A percentile compares a stretch with the other conserved stretches of the same genome.
Evolutionary conservation across 2,888 invertebrate species (phyloP).

Genomic region (Erebia epiphron): DNA sequence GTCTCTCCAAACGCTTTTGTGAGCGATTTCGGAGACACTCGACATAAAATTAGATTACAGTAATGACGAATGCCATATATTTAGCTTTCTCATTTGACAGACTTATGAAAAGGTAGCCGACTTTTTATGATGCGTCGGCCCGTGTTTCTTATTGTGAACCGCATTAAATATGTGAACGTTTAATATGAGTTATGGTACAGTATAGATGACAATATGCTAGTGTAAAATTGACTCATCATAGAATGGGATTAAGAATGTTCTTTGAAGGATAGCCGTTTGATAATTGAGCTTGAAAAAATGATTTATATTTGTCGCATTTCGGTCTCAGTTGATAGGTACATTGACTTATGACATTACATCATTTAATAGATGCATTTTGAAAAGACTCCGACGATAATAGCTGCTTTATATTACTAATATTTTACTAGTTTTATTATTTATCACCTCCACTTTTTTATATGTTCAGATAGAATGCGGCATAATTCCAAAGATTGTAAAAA

Average conservation of each 20-base stretch:
- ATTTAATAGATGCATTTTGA: not conserved
- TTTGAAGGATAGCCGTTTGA: slow-evolving; percentile 69
- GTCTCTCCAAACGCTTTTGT: slow-evolving; percentile 14
- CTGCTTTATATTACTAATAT: slow-evolving; percentile 22
- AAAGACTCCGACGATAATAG: slow-evolving; percentile 24
- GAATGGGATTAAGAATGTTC: slow-evolving; percentile 73
- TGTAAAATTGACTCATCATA: slow-evolving; percentile 74
- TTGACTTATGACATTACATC: slow-evolving; percentile 44
- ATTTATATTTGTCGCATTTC: slow-evolving; percentile 68
- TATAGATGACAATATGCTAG: slow-evolving; percentile 63
- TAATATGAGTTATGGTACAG: slow-evolving; percentile 71
- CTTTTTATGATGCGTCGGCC: slow-evolving; percentile 60
- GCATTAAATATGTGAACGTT: slow-evolving; percentile 68
- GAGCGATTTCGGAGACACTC: slow-evolving; percentile 34
- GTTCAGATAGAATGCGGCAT: not conserved
- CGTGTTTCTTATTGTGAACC: slow-evolving; percentile 55
- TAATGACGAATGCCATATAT: slow-evolving; percentile 75
- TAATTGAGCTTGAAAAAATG: slow-evolving; percentile 73
- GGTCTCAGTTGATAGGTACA: slow-evolving; percentile 44
- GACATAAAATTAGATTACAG: slow-evolving; percentile 66
- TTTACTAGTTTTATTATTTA: slow-evolving; percentile 25
- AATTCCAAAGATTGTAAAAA: not conserved
- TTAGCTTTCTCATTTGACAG: slow-evolving; percentile 66
- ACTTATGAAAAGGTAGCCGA: slow-evolving; percentile 66
- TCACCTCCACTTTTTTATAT: slow-evolving; percentile 9